Evolutionary conservation across 2,113 vertebrate genomes (phyloP).

Genomic region (Pardalotus punctatus): DNA sequence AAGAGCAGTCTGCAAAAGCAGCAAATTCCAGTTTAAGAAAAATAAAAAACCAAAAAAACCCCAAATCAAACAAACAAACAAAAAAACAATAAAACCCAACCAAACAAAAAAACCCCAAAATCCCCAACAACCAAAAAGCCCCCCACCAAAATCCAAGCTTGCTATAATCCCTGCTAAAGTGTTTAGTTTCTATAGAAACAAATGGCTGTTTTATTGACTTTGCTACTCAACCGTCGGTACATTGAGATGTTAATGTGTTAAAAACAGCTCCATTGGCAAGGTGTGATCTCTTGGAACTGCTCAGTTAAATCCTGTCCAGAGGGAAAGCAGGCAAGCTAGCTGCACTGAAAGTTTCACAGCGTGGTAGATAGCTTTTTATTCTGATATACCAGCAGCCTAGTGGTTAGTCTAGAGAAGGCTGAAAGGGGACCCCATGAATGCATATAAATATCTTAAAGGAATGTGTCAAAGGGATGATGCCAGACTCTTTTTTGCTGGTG

Average conservation of each 20-base stretch:
- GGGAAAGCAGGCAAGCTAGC: rapidly evolving
- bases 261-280: neutral
- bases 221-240: neutral
- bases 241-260: neutral
- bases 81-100: no score
- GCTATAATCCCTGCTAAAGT: neutral
- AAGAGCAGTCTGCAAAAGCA: neutral
- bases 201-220: neutral
- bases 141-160: neutral
- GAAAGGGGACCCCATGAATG: neutral
- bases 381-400: rapidly evolving
- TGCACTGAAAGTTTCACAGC: rapidly evolving
- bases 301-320: neutral
- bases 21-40: neutral
- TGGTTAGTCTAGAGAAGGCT: neutral
- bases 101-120: no score
- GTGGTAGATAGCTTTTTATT: rapidly evolving
- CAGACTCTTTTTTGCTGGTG: neutral
- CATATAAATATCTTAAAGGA: neutral
- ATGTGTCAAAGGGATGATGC: neutral
- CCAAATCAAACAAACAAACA: no score
- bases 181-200: neutral
- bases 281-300: neutral
- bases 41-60: no score
- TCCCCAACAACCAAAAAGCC: no score